Evolutionary conservation across 1,140 invertebrate species (phyloP).

Genomic region (Artemia franciscana): DNA sequence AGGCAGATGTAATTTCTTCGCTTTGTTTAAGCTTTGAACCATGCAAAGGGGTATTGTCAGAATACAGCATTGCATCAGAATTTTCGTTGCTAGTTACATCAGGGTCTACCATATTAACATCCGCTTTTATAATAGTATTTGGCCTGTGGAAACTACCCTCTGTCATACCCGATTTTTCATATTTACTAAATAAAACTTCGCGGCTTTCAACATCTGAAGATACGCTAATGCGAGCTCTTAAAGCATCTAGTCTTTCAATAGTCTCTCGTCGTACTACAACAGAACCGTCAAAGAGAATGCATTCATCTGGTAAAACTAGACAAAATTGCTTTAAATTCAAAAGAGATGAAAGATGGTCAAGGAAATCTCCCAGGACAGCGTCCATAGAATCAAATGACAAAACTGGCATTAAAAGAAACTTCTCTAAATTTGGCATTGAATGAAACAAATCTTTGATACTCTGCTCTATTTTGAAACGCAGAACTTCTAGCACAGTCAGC

Average conservation of each 20-base stretch:
- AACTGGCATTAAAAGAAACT: neutral
- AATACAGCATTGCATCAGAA: no score
- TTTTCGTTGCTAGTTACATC: no score
- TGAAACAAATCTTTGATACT: neutral
- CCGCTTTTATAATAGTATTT: no score
- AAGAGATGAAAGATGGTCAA: neutral
- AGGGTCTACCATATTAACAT: no score
- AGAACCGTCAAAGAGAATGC: neutral
- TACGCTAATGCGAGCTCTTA: no score
- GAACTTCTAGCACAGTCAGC: neutral
- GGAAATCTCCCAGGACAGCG: neutral
- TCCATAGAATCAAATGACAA: neutral
- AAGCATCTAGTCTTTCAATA: neutral
- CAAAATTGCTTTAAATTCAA: neutral
- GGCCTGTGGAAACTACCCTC: no score
- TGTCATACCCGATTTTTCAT: no score
- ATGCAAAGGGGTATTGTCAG: no score
- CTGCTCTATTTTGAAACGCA: neutral
- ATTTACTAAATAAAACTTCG: no score
- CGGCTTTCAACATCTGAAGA: no score
- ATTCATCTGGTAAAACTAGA: neutral
- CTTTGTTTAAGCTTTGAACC: no score
- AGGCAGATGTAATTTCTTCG: no score
- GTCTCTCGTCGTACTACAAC: neutral
- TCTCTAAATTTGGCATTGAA: neutral